Percentiles rank a stretch among this genome's conserved stretches.
Conservation (phyloP, 2,113 vertebrate species). For the Amazona vittata region DNA sequence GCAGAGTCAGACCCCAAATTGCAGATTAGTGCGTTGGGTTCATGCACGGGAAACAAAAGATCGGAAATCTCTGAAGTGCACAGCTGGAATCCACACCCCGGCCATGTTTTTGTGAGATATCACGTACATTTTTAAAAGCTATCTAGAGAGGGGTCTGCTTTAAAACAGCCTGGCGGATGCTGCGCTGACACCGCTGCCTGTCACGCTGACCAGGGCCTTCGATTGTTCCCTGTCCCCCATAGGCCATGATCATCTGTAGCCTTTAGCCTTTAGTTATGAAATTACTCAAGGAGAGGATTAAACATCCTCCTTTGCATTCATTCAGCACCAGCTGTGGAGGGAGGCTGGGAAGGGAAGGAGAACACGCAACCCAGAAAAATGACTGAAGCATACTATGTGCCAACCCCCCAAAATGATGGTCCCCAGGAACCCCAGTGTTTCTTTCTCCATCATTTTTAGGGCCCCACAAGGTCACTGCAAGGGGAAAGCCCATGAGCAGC, state of each 20-base stretch:
- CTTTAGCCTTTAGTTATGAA: constrained; percentile 45
- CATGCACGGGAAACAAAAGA: constrained; percentile 62
- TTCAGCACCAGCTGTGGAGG: constrained; percentile 32
- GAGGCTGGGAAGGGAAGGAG: constrained; percentile 28
- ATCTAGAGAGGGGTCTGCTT: constrained; percentile 56
- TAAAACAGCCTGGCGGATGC: constrained; percentile 24
- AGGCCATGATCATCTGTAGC: constrained; percentile 8
- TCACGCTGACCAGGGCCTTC: background rate
- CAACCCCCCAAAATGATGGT: background rate
- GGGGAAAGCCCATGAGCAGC: background rate
- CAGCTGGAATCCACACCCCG: constrained; percentile 62
- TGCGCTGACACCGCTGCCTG: background rate
- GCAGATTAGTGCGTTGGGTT: constrained; percentile 45
- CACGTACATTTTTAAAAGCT: constrained; percentile 57
- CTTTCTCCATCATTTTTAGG: rapidly evolving
- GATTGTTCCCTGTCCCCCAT: background rate
- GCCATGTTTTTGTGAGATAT: constrained; percentile 54
- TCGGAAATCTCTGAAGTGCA: constrained; percentile 67
- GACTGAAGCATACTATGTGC: background rate
- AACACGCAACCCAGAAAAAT: background rate
- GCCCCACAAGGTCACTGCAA: background rate
- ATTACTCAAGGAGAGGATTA: constrained; percentile 32
- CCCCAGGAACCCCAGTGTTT: background rate
- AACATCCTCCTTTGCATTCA: background rate
- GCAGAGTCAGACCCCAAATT: constrained; percentile 54